Percentiles rank a stretch among this genome's conserved stretches.
phyloP scores from a whole-genome alignment of 1,140 invertebrate species.

The Zeugodacus cucurbitae region DNA sequence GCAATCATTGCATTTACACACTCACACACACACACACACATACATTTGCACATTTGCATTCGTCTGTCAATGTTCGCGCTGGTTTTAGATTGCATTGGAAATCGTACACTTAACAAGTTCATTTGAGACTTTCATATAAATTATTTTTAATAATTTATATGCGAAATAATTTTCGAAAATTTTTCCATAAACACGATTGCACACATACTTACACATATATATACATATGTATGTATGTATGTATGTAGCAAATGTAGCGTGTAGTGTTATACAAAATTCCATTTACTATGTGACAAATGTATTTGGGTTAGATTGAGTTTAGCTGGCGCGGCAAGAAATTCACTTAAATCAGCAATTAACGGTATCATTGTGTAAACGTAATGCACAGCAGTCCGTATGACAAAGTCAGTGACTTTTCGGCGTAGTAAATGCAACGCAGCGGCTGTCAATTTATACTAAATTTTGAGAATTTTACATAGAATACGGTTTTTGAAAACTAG shows the following conservation, averaged over 20 bases:
- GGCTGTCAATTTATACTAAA: no score
- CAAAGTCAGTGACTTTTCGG: no score
- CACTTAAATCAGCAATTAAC: not conserved
- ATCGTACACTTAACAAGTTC: constrained; percentile 12
- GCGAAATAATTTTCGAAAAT: not conserved
- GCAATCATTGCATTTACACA: not conserved
- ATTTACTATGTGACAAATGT: not conserved
- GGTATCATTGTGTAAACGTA: no score
- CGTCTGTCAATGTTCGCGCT: not conserved
- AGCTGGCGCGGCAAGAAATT: not conserved
- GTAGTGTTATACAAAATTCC: no score
- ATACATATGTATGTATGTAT: not conserved
- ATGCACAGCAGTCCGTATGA: no score
- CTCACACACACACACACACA: not conserved
- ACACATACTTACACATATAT: not conserved
- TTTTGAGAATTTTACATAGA: no score
- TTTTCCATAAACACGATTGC: not conserved
- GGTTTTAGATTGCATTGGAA: not conserved
- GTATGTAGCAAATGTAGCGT: not conserved
- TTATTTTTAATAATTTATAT: constrained; percentile 16
- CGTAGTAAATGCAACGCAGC: no score
- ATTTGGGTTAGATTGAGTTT: not conserved
- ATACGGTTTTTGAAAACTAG: no score
- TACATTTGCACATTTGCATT: not conserved
- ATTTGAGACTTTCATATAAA: constrained; percentile 1